Evolutionary conservation across 2,797 vertebrate genomes (phyloP).

Genomic region (Pterois miles): DNA sequence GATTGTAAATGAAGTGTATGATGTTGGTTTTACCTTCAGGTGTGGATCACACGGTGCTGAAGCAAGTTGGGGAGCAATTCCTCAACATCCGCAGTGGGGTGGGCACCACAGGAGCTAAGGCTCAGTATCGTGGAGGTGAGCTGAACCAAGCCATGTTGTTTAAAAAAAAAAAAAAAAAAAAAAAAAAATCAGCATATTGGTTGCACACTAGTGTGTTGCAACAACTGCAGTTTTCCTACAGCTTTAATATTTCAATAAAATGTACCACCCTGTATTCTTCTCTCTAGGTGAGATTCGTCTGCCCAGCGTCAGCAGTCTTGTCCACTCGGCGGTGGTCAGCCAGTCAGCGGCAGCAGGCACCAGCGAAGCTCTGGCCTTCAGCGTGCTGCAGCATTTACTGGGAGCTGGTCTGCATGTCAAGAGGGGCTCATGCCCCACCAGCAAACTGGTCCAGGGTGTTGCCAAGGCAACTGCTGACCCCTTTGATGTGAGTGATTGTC

Average conservation of each 20-base stretch:
- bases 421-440: constrained; percentile 86
- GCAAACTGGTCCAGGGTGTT: constrained; percentile 85
- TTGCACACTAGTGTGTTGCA: neutral
- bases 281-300: constrained; percentile 89
- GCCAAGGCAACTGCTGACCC: constrained; percentile 86
- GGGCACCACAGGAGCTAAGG: constrained; percentile 83
- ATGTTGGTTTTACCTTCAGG: constrained; percentile 75
- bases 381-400: constrained; percentile 92
- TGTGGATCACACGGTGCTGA: constrained; percentile 90
- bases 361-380: constrained; percentile 87
- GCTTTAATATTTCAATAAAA: neutral
- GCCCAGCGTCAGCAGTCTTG: constrained; percentile 80
- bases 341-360: constrained; percentile 84
- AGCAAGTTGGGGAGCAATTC: constrained; percentile 94
- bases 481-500: constrained; percentile 89
- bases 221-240: neutral
- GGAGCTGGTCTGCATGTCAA: constrained; percentile 92
- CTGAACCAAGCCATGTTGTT: neutral
- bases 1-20: neutral
- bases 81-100: constrained; percentile 93
- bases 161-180: neutral
- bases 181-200: neutral
- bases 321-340: constrained; percentile 90
- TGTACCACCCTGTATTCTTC: neutral
- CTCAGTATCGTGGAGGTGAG: constrained; percentile 91